Base-by-base conservation (phyloP, 92 coral and sea anemone genomes). In the Epizoanthus scotinus region DNA sequence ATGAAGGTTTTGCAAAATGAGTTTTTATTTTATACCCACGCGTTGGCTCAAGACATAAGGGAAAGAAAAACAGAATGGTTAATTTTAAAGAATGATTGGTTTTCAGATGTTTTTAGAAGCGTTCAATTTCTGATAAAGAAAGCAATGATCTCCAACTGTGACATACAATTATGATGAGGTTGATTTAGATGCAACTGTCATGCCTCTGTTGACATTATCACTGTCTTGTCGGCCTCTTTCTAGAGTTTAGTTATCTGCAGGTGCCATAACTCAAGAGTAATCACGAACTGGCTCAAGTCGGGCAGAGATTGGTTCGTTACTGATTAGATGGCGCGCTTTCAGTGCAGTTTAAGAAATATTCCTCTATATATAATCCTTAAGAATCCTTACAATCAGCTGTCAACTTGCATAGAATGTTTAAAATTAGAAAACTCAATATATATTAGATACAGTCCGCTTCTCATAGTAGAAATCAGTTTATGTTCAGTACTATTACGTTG, bases 1-100 rank as follows among this genome's bases (percentile, higher is more conserved):
- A 5, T 66, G 74, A 55, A 22, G 22, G 49, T 69, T 13, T 68
- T n/a, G 44, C 44, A 21, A 4, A 8, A 31, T 9, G 10, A 62
- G 29, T 62, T 62, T 62, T 15, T 62, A 42, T 71, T 52, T 71
- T 71, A 59, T 22, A 22, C 78, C 60, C 58, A 71, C 57, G 58
- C 60, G 19, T 18, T 53, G 52, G 52, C 52, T 47, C 17, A 13
- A 47, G 52, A 47, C 14, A 25, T 9, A 31, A 22, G 26, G 28
- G 63, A 15, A 7, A 20, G 10, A 49, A 59, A 6, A 49, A 49
- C 61, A 26, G 78, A 67, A 67, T 54, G 55, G 58, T 52, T 71
- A 70, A 22, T 67, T 40, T 19, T 44, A 47, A 71, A 52, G 61
- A 71, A 47, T 22, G 20, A 71, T 53, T 53, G 56, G 61, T 25